Conservation (phyloP, 2,113 vertebrate genomes). For the Chamaea fasciata region DNA sequence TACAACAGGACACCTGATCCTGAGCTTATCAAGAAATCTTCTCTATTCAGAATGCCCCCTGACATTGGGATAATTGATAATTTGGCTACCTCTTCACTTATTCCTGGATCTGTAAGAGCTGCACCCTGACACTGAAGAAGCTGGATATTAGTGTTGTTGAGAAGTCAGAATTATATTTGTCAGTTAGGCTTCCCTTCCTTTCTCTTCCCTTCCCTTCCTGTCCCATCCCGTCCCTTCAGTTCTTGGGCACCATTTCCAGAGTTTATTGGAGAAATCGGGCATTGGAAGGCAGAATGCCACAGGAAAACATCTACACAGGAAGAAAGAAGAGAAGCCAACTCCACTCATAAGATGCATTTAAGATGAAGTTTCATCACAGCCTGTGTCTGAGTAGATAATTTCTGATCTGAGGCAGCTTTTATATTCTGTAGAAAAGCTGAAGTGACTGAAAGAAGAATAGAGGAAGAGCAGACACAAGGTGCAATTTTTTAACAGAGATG, state of each 20-base stretch:
- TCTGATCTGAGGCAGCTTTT: slow-evolving; percentile 16
- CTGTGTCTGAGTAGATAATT: not conserved
- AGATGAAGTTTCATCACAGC: not conserved
- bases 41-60: not conserved
- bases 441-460: not conserved
- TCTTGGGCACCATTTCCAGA: not conserved
- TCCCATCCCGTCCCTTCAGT: not conserved
- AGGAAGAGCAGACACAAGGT: not conserved
- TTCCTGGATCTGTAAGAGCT: not conserved
- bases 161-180: not conserved
- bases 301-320: not conserved
- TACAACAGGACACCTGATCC: not conserved
- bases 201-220: not conserved
- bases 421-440: not conserved
- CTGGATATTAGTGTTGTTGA: not conserved
- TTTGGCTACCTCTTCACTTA: not conserved
- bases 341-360: not conserved
- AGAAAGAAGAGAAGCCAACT: not conserved
- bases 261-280: not conserved
- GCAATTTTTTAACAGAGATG: not conserved
- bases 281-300: not conserved
- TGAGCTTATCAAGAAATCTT: not conserved
- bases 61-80: not conserved
- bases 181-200: not conserved
- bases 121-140: not conserved